A percentile compares a stretch with the other conserved stretches of the same genome.
Evolutionary conservation across 2,797 vertebrate genomes (phyloP).

Genomic region (Graptemys geographica): DNA sequence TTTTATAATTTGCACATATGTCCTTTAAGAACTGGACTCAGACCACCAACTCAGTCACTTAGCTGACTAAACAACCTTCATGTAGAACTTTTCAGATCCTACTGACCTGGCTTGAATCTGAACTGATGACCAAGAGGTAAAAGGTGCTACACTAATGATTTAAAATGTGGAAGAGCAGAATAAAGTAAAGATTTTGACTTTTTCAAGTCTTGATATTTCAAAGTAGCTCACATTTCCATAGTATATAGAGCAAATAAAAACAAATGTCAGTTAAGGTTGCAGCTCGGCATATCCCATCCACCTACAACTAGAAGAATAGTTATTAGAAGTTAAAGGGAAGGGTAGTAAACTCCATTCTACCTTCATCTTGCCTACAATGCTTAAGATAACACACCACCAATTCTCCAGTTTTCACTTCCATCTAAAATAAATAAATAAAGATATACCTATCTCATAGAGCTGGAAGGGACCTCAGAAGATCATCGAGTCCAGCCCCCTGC

Average conservation of each 20-base stretch:
- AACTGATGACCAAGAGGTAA: background rate
- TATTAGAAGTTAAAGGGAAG: background rate
- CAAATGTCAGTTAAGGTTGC: background rate
- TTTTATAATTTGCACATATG: background rate
- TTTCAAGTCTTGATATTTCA: background rate
- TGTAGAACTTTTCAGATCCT: background rate
- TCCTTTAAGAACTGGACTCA: background rate
- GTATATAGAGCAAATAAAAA: background rate
- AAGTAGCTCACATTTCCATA: background rate
- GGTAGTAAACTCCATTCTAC: background rate
- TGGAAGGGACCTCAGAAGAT: too few relatives aligned
- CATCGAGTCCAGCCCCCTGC: too few relatives aligned
- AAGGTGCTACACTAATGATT: background rate
- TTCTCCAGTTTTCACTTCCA: background rate
- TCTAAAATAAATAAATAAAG: too few relatives aligned
- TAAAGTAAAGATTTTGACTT: background rate
- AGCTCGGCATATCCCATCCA: background rate
- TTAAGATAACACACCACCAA: background rate
- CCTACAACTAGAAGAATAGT: background rate
- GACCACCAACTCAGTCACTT: background rate
- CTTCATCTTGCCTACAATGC: background rate
- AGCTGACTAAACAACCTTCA: background rate
- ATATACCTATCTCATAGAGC: too few relatives aligned
- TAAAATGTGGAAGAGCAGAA: background rate
- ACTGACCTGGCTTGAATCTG: background rate